These are phyloP conservation scores for Anthophora plumipes DNA, from an alignment of 2,888 invertebrate genomes.

Conservation along the genomic window DNA sequence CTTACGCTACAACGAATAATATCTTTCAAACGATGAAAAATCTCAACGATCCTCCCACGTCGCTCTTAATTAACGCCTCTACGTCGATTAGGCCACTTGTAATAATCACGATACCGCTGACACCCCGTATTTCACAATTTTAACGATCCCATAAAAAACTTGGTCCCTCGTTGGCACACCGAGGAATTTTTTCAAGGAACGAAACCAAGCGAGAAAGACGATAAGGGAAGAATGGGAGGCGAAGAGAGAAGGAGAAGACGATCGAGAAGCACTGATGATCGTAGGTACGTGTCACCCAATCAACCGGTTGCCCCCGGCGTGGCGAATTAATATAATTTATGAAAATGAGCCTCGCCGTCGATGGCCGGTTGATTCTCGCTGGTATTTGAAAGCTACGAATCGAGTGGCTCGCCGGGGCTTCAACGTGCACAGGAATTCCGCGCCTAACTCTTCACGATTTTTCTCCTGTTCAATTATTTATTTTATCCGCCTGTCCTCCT, in stretches of 20 bases:
- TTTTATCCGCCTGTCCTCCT: background rate
- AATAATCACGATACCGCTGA: constrained; percentile 64
- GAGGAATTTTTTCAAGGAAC: constrained; percentile 47
- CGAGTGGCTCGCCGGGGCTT: background rate
- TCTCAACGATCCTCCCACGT: constrained; percentile 20
- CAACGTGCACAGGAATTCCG: constrained; percentile 30
- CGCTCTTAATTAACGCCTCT: constrained; percentile 69
- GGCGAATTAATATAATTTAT: constrained; percentile 83
- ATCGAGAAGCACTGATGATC: constrained; percentile 52
- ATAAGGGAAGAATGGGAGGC: too few species aligned
- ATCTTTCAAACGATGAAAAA: too few species aligned
- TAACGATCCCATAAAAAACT: constrained; percentile 64
- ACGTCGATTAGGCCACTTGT: constrained; percentile 64
- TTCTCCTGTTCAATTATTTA: constrained; percentile 22
- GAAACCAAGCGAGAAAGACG: constrained; percentile 6
- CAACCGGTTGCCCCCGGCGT: constrained; percentile 76
- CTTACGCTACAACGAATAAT: too few species aligned
- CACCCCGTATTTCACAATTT: constrained; percentile 69
- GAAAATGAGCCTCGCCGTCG: constrained; percentile 81
- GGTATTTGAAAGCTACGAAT: constrained; percentile 38
- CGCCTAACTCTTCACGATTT: constrained; percentile 15
- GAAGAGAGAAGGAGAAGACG: constrained; percentile 17
- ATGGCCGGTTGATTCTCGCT: constrained; percentile 76
- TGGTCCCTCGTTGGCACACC: constrained; percentile 53
- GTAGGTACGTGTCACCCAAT: constrained; percentile 79